Percentiles rank a stretch among this genome's conserved stretches.
phyloP scores from a whole-genome alignment of 2,797 vertebrate genomes.

The Notolepis coatsorum region DNA sequence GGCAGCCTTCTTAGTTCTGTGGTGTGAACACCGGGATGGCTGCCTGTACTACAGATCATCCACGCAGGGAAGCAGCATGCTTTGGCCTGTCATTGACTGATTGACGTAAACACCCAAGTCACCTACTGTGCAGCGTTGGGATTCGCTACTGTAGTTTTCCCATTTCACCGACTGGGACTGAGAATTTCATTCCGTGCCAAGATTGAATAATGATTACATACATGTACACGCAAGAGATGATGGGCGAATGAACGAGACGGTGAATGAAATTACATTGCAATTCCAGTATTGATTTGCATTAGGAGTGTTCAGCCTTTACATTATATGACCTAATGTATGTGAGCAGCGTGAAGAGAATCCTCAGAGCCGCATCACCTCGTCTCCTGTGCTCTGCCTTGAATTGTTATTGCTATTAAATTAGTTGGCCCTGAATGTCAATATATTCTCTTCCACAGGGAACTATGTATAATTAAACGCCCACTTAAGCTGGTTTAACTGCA shows the following conservation, averaged over 20 bases:
- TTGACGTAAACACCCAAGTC: no score
- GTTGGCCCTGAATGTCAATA: slow-evolving; percentile 20
- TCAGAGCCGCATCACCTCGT: background rate
- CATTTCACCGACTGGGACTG: background rate
- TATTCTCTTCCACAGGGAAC: slow-evolving; percentile 24
- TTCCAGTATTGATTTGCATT: slow-evolving; percentile 11
- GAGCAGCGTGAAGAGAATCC: slow-evolving; percentile 5
- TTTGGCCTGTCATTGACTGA: no score
- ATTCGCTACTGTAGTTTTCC: background rate
- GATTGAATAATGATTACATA: background rate
- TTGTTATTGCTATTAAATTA: slow-evolving; percentile 5
- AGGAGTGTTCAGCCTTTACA: background rate
- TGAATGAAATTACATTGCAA: background rate
- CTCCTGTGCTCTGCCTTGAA: background rate
- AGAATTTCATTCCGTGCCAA: background rate
- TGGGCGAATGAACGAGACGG: background rate
- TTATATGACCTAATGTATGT: background rate
- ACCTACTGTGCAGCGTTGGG: no score
- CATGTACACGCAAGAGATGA: background rate
- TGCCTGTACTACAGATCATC: background rate
- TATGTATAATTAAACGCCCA: slow-evolving; percentile 52
- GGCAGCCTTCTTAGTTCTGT: no score
- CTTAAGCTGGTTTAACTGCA: slow-evolving; percentile 22
- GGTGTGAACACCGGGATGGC: background rate
- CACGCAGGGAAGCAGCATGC: background rate